Evolutionary conservation across 2,113 vertebrate species (phyloP), one percentile per base, ranked within the genome.

Genomic region (Antennarius striatus): DNA sequence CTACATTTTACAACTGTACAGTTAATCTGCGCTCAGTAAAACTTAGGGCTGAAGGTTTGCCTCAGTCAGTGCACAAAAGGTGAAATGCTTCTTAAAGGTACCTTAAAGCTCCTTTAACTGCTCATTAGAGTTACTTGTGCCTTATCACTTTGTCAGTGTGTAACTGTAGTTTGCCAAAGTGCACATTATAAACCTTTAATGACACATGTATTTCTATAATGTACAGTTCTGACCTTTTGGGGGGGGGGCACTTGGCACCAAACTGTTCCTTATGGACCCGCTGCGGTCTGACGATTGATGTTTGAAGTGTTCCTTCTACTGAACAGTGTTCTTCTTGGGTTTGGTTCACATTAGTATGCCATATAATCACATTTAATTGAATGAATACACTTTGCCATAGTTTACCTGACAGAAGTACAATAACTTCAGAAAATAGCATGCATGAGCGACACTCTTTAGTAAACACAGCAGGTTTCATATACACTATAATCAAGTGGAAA

Each of bases 11-110:
- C 82, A 74, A 43, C 73, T 22, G 17, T 30, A 61, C 51, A 75
- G 64, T 86, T 85, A 80, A 81, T 80, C 56, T 72, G 66, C 22
- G 16, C 82, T 73, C 70, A 45, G 64, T 77, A 11, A 36, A 36
- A 36, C 32, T 36, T 7, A 2, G 22, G 22, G 22, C 22, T 22
- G 22, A 22, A 22, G 22, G 22, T 22, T 36, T 36, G 32, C 7
- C 4, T 5, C 32, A 36, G 22, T 22, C 22, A 22, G 22, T 22
- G 22, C 22, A 22, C 22, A 22, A 22, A 22, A 22, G 22, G 22
- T 22, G 22, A 22, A 22, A 22, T 22, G 2, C 22, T 22, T 22
- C 22, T 22, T 22, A 36, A 4, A 36, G 7, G 32, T 36, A 36
- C 32, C 32, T 36, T 36, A 36, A 36, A 36, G 32, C 32, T 36